These are phyloP conservation scores for Cyprinodon brontotheroides DNA, from an alignment of 2,113 vertebrate genomes.

Conservation along the genomic window DNA sequence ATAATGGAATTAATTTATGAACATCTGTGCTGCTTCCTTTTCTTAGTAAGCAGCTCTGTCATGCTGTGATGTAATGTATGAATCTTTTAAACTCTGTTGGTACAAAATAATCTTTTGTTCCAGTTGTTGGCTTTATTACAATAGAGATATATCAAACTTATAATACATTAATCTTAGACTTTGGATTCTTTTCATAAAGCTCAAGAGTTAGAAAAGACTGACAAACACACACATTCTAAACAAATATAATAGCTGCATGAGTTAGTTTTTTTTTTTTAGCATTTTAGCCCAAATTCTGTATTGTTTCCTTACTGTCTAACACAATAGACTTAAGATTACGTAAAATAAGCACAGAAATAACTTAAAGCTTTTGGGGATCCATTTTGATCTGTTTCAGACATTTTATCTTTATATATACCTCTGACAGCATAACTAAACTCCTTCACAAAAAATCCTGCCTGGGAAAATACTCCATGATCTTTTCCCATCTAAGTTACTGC, in stretches of 20 bases:
- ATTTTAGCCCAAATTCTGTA: no score
- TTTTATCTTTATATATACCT: no score
- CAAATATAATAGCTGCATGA: not conserved
- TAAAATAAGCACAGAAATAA: no score
- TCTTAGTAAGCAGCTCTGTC: conserved; percentile 34
- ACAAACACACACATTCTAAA: not conserved
- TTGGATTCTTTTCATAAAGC: not conserved
- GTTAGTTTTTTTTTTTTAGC: no score
- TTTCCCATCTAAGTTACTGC: no score
- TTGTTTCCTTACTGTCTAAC: no score
- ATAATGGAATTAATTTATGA: conserved; percentile 42
- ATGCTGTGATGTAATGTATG: conserved; percentile 33
- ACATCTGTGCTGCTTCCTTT: conserved; percentile 33
- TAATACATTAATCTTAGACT: not conserved
- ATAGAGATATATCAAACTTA: not conserved
- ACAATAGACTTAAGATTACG: no score
- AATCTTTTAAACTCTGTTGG: conserved; percentile 3
- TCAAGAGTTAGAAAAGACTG: not conserved
- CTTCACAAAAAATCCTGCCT: no score
- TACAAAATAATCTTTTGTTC: not conserved
- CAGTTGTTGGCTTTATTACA: not conserved
- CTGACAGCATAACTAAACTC: no score
- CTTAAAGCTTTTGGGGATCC: no score
- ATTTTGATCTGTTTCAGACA: no score
- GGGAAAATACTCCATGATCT: no score